Evolutionary conservation across 2,797 vertebrate genomes (phyloP), one percentile per base, ranked within the genome.

Genomic region (Tamandua tetradactyla): DNA sequence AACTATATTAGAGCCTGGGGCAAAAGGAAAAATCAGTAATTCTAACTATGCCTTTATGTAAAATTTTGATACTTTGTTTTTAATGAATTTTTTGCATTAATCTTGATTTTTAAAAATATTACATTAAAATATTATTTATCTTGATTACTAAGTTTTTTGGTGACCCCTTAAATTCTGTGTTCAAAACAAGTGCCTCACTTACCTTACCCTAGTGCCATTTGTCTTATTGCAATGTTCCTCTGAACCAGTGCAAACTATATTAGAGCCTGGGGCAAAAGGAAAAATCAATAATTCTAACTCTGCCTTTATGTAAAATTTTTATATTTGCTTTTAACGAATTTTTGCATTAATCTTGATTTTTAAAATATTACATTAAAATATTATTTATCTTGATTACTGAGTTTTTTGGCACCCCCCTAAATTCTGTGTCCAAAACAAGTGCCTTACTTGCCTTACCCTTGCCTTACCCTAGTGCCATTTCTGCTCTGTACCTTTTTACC

Each of bases 171-270:
- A 87, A 75, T 86, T 74, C 17, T 74, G 25, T 37, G n/a, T 47
- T 81, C 23, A 42, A 84, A 62, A 37, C 0, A 7, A 87, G 35
- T 18, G 6, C 32, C 32, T 94, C 20, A n/a, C 8, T 84, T 11
- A n/a, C n/a, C n/a, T n/a, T n/a, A n/a, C n/a, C n/a, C n/a, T n/a
- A n/a, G n/a, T n/a, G n/a, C n/a, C n/a, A n/a, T n/a, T n/a, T 5
- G 23, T 44, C 52, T 95, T 85, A 30, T 20, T 44, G 23, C 49
- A 92, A 71, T 68, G 71, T 49, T 75, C 76, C 94, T 87, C 85
- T 75, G 47, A 93, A 92, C 15, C 12, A 79, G 40, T 49, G 22
- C 15, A 57, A 64, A 23, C 8, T 40, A 72, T 4, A 32, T 27
- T 32, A 59, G 62, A 94, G 55, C 23, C 71, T n/a, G 23, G 91